Conservation (phyloP, 1,140 invertebrate species). For the Panagrolaimus sp. region DNA sequence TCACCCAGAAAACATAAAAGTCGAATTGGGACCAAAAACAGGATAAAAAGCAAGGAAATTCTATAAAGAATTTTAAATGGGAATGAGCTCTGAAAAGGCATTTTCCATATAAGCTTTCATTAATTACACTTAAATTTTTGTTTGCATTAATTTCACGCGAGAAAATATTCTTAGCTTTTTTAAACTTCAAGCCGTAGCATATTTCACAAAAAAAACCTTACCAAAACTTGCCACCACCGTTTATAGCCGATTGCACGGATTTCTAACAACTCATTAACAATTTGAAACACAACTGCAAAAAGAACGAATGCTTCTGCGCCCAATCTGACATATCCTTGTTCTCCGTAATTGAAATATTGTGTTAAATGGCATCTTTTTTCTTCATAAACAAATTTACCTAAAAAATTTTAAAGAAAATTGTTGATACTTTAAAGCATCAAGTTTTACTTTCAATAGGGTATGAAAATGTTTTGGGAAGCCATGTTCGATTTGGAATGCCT, state of each 20-base stretch:
- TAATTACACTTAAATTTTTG: neutral
- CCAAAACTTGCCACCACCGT: constrained; percentile 56
- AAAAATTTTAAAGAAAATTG: no score
- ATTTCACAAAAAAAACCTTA: constrained; percentile 25
- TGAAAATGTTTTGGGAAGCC: no score
- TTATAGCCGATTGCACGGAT: constrained; percentile 45
- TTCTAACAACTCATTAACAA: constrained; percentile 41
- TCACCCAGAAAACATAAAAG: constrained; percentile 68
- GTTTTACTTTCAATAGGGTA: no score
- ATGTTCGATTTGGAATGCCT: no score
- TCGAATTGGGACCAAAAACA: constrained; percentile 76
- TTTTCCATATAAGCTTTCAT: neutral
- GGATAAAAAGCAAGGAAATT: constrained; percentile 78
- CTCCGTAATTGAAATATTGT: constrained; percentile 14
- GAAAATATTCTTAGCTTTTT: no score
- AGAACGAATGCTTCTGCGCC: constrained; percentile 27
- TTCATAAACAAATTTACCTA: neutral
- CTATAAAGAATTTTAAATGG: constrained; percentile 88
- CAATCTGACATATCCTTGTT: constrained; percentile 21
- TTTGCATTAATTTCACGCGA: no score
- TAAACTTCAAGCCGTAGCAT: no score
- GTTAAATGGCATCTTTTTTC: constrained; percentile 22
- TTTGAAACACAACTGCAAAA: constrained; percentile 29
- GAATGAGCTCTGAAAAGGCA: constrained; percentile 69
- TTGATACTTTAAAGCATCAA: no score